Evolutionary conservation across 2,888 invertebrate species (phyloP), one percentile per base, ranked within the genome.

Genomic region (Lamellibrachia satsuma): DNA sequence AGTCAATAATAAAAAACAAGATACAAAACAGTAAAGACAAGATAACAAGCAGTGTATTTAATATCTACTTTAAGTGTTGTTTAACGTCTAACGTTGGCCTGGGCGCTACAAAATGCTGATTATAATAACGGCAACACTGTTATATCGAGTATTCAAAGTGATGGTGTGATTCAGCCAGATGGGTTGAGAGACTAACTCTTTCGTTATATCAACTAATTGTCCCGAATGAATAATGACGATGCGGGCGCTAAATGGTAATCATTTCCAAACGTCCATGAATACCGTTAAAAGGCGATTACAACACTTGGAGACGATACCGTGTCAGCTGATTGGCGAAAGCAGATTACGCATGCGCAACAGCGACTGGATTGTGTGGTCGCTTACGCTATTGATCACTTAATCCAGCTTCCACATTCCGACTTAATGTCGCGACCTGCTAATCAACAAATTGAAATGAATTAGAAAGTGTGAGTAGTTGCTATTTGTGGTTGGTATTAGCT

Each of bases 261-360:
- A 75, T 75, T 75, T 75, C 75, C 75, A 75, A 75, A 75, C 75
- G 75, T 75, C 75, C 22, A 22, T 75, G n/a, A 75, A 75, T 75
- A 75, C 75, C 15, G 75, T 75, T 75, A 75, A 75, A 75, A 75
- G 75, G 75, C 75, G 75, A 75, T 75, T 75, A 75, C 75, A 75
- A 75, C 75, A 75, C 75, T 75, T 75, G 75, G 22, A 15, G 75
- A 75, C 6, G 75, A 22, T 75, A 22, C 22, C 75, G n/a, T n/a
- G 6, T 75, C 75, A 4, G n/a, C 75, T 1, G 22, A 75, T 22
- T 75, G 75, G n/a, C 75, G n/a, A 6, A n/a, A 75, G 2, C 75
- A 75, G 75, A 75, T 75, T 75, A 75, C 75, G 75, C 75, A 75
- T 75, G 75, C 75, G 75, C 75, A 2, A 6, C 22, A 22, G 22